Evolutionary conservation across 2,888 invertebrate species (phyloP), one percentile per base, ranked within the genome.

Genomic region (Ferrisia virgata): DNA sequence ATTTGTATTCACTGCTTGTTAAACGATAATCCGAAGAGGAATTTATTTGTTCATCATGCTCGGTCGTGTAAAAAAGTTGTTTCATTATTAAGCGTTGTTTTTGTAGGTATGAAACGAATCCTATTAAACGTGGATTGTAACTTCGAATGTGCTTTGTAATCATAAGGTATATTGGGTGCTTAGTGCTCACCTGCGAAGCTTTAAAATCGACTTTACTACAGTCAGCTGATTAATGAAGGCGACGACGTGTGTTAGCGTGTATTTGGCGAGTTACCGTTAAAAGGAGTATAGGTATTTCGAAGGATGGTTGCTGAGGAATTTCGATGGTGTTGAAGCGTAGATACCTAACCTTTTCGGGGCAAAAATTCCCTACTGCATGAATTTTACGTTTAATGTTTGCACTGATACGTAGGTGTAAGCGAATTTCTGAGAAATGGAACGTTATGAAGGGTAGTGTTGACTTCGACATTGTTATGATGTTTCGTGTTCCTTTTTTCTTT

Each of bases 1-100:
- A 69, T 69, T 69, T 33, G 69, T 33, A 33, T 69, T 33, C 31
- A 69, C 69, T 69, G 69, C 69, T 69, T 15, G 69, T 69, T 69
- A 69, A 8, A 53, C 22, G 18, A 9, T 53, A 53, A 53, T 53
- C 53, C 53, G 53, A 53, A 22, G 53, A 22, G 53, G 53, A 18
- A 53, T 53, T 53, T 22, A 22, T 53, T 53, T 53, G 53, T 53
- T 53, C 31, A 69, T 69, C 69, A 69, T 31, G 31, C 31, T 69
- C 8, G 69, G 13, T 31, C 11, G 31, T 69, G 69, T 15, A 31
- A 33, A 69, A 69, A 33, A 69, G 69, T 69, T 69, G 31, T 11
- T 28, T 31, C 31, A 31, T 69, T 28, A 33, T 69, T 69, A 69
- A 69, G 13, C 69, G 15, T 69, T 28, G 64, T 64, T 31, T 15